Conservation (phyloP, 2,113 vertebrate genomes). For the Excalfactoria chinensis region DNA sequence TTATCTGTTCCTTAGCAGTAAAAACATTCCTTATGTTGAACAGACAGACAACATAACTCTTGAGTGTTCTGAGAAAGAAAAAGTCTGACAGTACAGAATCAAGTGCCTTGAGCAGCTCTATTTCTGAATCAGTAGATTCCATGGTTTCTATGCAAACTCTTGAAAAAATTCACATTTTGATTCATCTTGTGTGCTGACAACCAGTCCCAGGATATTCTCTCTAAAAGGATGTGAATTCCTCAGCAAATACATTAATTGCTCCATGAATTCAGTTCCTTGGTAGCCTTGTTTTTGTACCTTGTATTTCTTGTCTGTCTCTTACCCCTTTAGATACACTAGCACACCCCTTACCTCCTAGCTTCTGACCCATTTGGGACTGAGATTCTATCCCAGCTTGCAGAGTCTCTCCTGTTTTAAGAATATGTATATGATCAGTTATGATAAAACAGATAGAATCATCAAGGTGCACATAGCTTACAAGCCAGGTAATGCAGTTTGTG, state of each 20-base stretch:
- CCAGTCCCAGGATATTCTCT: background rate
- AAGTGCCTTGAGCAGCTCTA: background rate
- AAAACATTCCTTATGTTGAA: background rate
- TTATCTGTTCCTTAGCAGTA: background rate
- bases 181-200: background rate
- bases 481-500: fast-evolving
- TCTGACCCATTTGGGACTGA: background rate
- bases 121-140: background rate
- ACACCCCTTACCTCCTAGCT: background rate
- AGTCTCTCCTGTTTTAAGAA: background rate
- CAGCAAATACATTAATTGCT: background rate
- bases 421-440: background rate
- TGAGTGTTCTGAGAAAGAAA: background rate
- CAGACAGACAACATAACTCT: background rate
- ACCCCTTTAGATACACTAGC: background rate
- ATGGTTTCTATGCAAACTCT: background rate
- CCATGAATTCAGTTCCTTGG: background rate
- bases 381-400: background rate
- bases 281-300: background rate
- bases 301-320: background rate
- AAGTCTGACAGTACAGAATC: background rate
- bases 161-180: background rate
- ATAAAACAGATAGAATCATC: background rate
- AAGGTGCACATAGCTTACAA: fast-evolving
- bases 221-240: background rate